Evolutionary conservation across 2,797 vertebrate genomes (phyloP).

Genomic region (Champsocephalus gunnari): DNA sequence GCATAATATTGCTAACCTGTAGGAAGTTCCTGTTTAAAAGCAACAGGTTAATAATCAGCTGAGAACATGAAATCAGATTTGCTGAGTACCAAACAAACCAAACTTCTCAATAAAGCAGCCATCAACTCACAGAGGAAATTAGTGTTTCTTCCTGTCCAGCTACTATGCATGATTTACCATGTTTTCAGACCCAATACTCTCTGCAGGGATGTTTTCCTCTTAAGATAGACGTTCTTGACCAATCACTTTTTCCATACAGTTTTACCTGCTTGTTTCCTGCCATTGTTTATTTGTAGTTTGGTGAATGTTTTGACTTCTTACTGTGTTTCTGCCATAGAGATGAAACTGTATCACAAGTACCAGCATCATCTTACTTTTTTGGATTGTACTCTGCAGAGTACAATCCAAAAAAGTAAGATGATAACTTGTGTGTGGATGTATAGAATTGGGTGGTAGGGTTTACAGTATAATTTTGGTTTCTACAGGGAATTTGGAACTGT

Average conservation of each 20-base stretch:
- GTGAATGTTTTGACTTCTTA: background rate
- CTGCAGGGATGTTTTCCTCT: background rate
- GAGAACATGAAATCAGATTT: background rate
- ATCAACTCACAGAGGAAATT: background rate
- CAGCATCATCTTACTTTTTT: too few species aligned
- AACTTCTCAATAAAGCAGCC: background rate
- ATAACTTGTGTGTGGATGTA: background rate
- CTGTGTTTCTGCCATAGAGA: background rate
- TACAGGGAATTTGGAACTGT: background rate
- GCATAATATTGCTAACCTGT: background rate
- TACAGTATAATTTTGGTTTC: background rate
- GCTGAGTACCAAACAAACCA: too few species aligned
- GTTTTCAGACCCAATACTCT: background rate
- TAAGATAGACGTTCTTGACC: background rate
- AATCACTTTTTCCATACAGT: background rate
- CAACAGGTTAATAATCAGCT: background rate
- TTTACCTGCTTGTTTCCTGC: background rate
- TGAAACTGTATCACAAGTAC: too few species aligned
- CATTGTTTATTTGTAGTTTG: constrained; percentile 4
- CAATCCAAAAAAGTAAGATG: background rate
- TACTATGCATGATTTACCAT: background rate
- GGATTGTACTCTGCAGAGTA: background rate
- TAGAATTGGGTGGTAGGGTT: background rate
- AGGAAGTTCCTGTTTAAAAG: background rate
- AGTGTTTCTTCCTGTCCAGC: background rate